phyloP scores from a whole-genome alignment of 2,888 invertebrate genomes.

The Pemphredon lugubris region DNA sequence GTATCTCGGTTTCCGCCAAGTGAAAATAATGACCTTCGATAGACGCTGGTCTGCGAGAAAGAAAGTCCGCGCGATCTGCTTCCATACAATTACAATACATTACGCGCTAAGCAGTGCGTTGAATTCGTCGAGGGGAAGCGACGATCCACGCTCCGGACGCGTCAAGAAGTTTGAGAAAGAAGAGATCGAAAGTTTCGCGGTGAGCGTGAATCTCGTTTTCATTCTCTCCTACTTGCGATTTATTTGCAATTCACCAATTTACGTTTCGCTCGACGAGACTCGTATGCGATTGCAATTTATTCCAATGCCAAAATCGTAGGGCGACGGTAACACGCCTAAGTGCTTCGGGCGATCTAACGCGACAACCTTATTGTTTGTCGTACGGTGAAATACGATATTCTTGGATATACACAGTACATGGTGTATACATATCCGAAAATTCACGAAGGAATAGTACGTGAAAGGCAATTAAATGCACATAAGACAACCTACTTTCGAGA shows the following conservation, averaged over 20 bases:
- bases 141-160: slow-evolving; percentile 24
- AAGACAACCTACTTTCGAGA: slow-evolving; percentile 41
- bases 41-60: slow-evolving; percentile 46
- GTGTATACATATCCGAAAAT: too few relatives aligned
- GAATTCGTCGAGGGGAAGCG: slow-evolving; percentile 49
- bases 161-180: slow-evolving; percentile 25
- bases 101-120: slow-evolving; percentile 61
- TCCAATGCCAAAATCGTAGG: too few relatives aligned
- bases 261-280: too few relatives aligned
- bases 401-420: too few relatives aligned
- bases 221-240: neutral
- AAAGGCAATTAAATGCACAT: slow-evolving; percentile 22
- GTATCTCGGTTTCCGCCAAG: slow-evolving; percentile 43
- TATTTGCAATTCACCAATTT: slow-evolving; percentile 1
- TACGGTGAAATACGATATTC: too few relatives aligned
- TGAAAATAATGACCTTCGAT: slow-evolving; percentile 65
- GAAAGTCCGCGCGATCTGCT: slow-evolving; percentile 64
- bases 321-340: too few relatives aligned
- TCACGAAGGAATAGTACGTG: slow-evolving; percentile 7
- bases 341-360: too few relatives aligned
- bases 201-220: slow-evolving; percentile 13
- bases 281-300: too few relatives aligned
- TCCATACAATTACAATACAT: slow-evolving; percentile 70
- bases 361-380: too few relatives aligned
- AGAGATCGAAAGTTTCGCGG: slow-evolving; percentile 42